Conservation (phyloP, 2,113 vertebrate species). For the Phrynosoma platyrhinos region DNA sequence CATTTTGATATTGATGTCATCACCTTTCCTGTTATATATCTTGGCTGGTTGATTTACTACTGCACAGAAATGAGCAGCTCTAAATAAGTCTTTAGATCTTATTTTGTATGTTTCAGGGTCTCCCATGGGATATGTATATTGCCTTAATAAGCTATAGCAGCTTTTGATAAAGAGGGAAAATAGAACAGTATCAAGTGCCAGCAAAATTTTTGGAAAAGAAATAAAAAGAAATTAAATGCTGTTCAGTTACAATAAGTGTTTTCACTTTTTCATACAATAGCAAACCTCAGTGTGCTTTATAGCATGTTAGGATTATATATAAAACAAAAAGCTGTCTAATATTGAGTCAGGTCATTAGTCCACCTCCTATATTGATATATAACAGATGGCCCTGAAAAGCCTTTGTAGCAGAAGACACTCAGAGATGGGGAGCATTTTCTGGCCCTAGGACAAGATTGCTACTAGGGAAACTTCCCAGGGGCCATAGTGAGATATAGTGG, state of each 20-base stretch:
- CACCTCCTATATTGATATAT: neutral
- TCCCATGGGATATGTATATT: slow-evolving; percentile 46
- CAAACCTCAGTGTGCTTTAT: neutral
- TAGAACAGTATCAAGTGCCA: neutral
- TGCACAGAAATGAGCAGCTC: slow-evolving; percentile 55
- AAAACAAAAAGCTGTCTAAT: neutral
- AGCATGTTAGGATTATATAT: slow-evolving; percentile 7
- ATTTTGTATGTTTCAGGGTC: slow-evolving; percentile 43
- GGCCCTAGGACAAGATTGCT: too few species aligned
- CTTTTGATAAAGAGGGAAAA: slow-evolving; percentile 35
- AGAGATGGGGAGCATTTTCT: too few species aligned
- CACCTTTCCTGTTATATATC: slow-evolving; percentile 67
- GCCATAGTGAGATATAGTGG: too few species aligned
- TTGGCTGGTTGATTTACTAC: slow-evolving; percentile 64
- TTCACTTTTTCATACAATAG: neutral
- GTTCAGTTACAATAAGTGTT: neutral
- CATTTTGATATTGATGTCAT: slow-evolving; percentile 74
- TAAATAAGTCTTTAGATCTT: slow-evolving; percentile 40
- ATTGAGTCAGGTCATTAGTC: too few species aligned
- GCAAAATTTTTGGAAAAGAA: neutral
- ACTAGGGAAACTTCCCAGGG: too few species aligned
- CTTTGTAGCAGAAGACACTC: neutral
- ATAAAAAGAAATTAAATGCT: slow-evolving; percentile 1
- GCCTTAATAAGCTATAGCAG: slow-evolving; percentile 34
- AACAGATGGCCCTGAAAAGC: neutral